Evolutionary conservation across 2,888 invertebrate genomes (phyloP).

Genomic region (Amorpha juglandis): DNA sequence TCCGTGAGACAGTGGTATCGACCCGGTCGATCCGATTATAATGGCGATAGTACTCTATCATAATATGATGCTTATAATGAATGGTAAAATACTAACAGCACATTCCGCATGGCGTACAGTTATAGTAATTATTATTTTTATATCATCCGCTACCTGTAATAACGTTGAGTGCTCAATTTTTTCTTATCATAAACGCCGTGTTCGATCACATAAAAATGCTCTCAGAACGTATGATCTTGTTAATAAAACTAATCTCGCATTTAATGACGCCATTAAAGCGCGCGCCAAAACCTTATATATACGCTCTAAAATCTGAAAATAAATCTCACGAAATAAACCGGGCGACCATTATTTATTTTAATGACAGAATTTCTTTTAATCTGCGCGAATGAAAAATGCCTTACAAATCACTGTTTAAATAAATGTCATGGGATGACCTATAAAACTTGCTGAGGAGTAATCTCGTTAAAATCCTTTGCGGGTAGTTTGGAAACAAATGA

Average conservation of each 20-base stretch:
- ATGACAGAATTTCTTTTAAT: constrained; percentile 73
- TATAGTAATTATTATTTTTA: background rate
- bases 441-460: constrained; percentile 72
- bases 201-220: constrained; percentile 21
- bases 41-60: too few relatives aligned
- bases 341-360: constrained; percentile 67
- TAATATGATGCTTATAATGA: too few relatives aligned
- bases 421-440: constrained; percentile 77
- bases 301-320: constrained; percentile 55
- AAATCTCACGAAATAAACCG: constrained; percentile 62
- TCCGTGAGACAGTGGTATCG: too few relatives aligned
- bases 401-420: constrained; percentile 73
- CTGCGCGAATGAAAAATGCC: constrained; percentile 66
- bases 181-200: constrained; percentile 19
- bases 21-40: too few relatives aligned
- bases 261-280: constrained; percentile 43
- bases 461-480: constrained; percentile 78
- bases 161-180: constrained; percentile 6
- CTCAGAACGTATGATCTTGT: constrained; percentile 24
- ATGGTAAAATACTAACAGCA: background rate
- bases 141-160: background rate
- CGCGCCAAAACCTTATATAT: constrained; percentile 47
- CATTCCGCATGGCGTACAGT: background rate
- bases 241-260: constrained; percentile 42
- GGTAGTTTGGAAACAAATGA: constrained; percentile 71